phyloP scores from a whole-genome alignment of 1,140 invertebrate species.

The Psix sp. region DNA sequence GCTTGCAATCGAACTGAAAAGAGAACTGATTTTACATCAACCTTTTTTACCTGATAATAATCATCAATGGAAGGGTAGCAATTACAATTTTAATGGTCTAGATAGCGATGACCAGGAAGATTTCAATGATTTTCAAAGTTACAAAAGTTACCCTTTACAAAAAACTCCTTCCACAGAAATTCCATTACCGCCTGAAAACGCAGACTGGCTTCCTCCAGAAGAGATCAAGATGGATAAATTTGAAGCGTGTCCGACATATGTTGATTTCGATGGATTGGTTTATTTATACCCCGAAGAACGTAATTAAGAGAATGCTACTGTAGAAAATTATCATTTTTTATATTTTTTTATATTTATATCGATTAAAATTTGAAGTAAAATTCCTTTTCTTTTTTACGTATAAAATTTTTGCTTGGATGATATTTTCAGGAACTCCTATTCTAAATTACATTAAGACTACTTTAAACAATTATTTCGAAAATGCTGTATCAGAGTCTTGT shows the following conservation, averaged over 20 bases:
- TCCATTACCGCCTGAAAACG: constrained; percentile 9
- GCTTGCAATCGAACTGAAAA: constrained; percentile 64
- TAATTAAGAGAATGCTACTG: too few species aligned
- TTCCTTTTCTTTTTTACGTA: not conserved
- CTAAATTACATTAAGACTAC: constrained; percentile 76
- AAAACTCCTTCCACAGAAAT: not conserved
- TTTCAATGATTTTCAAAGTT: not conserved
- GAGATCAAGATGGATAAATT: constrained; percentile 72
- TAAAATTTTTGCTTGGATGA: constrained; percentile 9
- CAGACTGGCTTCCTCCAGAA: constrained; percentile 68
- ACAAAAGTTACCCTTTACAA: too few species aligned
- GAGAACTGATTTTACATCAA: constrained; percentile 39
- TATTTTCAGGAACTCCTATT: constrained; percentile 63
- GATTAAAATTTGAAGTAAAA: constrained; percentile 5
- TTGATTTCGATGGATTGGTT: constrained; percentile 78
- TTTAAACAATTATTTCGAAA: constrained; percentile 76
- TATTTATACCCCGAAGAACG: constrained; percentile 74
- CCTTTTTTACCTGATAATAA: not conserved
- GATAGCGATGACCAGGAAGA: not conserved
- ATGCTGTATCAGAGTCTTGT: constrained; percentile 71
- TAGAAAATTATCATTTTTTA: constrained; percentile 9
- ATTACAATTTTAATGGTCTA: not conserved
- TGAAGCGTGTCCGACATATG: constrained; percentile 76
- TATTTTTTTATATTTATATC: too few species aligned
- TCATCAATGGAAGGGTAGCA: not conserved